Evolutionary conservation across 2,888 invertebrate genomes (phyloP), one percentile per base, ranked within the genome.

Genomic region (Dendrolimus pini): DNA sequence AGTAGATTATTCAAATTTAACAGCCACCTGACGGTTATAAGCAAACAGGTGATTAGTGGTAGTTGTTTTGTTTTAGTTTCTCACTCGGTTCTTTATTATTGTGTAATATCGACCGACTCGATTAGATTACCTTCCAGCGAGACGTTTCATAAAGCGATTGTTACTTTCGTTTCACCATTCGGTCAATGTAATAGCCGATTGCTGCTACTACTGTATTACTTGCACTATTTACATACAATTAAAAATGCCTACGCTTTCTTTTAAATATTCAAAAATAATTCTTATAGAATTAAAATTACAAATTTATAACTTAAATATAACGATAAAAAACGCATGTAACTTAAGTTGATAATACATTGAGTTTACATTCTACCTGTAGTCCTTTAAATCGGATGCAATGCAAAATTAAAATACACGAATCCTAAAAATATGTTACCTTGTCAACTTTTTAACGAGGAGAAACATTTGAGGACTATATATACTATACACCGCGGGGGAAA

Each of bases 91-190:
- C 47, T 47, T 47, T 71, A 71, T 70, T 74, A 79, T 87, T 89
- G 84, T 77, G 85, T 75, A 86, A 86, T 69, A 66, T 62, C 63
- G 67, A 65, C 75, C 65, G 67, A 61, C 71, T 69, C 77, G 79
- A 83, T 87, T 82, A 81, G 83, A 82, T 83, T 84, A 83, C 79
- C 79, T 75, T 77, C 80, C 71, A 77, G 69, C 69, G 75, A 83
- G 83, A 82, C 75, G 80, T 83, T 85, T 85, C 82, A 85, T 84
- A 80, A 82, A 83, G 75, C 78, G 78, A 83, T 85, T 85, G 85
- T 83, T 85, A 83, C 85, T 88, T 88, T 87, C 86, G 82, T 86
- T 87, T 82, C 75, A 73, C 68, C 62, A 57, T 65, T 63, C 58
- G 67, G 70, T 62, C 71, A 67, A 66, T 76, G 79, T 77, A 79